Percentiles rank a stretch among this genome's conserved stretches.
Conservation (phyloP, 2,888 invertebrate genomes). For the Gerris lacustris region DNA sequence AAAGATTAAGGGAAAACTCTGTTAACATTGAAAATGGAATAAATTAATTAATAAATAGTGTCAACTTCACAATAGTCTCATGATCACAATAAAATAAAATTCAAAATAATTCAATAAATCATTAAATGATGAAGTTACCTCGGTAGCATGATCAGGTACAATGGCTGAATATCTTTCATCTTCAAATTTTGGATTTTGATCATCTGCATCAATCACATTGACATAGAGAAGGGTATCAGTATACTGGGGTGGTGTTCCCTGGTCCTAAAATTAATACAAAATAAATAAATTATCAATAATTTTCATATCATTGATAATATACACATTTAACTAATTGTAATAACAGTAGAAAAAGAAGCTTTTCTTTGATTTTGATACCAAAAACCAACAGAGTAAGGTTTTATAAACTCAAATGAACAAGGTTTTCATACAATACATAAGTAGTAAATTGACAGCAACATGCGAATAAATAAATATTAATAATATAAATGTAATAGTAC, state of each 20-base stretch:
- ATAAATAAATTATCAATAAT: slow-evolving; percentile 5
- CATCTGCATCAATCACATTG: slow-evolving; percentile 75
- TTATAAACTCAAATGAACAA: no score
- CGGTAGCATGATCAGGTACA: slow-evolving; percentile 47
- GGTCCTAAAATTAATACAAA: slow-evolving; percentile 46
- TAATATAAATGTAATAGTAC: slow-evolving; percentile 31
- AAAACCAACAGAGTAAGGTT: neutral
- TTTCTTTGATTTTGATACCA: neutral
- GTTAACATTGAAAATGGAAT: neutral
- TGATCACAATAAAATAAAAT: no score
- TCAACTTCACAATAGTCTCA: neutral
- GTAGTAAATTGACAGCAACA: no score
- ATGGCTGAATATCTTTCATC: slow-evolving; percentile 61
- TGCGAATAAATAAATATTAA: no score
- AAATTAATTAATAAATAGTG: no score
- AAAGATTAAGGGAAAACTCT: neutral
- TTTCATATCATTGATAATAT: neutral
- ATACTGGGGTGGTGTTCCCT: slow-evolving; percentile 64
- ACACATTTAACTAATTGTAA: neutral
- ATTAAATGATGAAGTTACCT: slow-evolving; percentile 20
- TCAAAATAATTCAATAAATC: no score
- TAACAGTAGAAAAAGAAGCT: neutral
- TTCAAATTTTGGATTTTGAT: slow-evolving; percentile 75
- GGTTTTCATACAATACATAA: no score
- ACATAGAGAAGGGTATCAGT: slow-evolving; percentile 64